Evolutionary conservation across 2,888 invertebrate species (phyloP), one percentile per base, ranked within the genome.

Genomic region (Synergus umbraculus): DNA sequence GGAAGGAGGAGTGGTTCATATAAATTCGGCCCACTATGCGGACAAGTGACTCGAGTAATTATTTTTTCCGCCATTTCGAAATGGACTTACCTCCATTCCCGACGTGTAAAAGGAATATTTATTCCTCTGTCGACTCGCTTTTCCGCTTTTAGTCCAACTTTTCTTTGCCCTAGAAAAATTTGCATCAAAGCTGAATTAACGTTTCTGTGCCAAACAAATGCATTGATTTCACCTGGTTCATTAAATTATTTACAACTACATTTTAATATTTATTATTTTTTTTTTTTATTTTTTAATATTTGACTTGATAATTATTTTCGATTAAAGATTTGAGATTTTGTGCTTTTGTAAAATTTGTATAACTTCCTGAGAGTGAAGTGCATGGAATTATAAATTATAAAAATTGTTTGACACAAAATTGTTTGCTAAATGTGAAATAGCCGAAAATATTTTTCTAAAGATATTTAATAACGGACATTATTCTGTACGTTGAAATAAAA

Each of bases 11-110:
- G 64, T 46, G 78, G 80, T 78, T 80, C 83, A 85, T 88, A 89
- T 88, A 88, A 88, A 86, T 87, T 87, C 88, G 89, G 87, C 88
- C 87, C 87, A 85, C 89, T 85, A 87, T 88, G 88, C 87, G 85
- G 87, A 83, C 78, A 84, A 86, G 85, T 81, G 78, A 82, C 85
- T 77, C 80, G 80, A 79, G 80, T 81, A 81, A 81, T 73, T 73
- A 54, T 73, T 73, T 73, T 73, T 73, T 73, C 73, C 54, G 29
- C 73, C 54, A 85, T 73, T 73, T 73, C 73, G 46, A 54, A 73
- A 54, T 73, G 73, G 54, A 73, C 73, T 73, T 73, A 73, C 29
- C 54, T 73, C 37, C 73, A 54, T 37, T 49, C n/a, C 54, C 73
- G 73, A 73, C 73, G 54, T 73, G 73, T 73, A 73, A 73, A 73